phyloP scores from a whole-genome alignment of 2,797 vertebrate genomes.

The Lepus oiostolus region DNA sequence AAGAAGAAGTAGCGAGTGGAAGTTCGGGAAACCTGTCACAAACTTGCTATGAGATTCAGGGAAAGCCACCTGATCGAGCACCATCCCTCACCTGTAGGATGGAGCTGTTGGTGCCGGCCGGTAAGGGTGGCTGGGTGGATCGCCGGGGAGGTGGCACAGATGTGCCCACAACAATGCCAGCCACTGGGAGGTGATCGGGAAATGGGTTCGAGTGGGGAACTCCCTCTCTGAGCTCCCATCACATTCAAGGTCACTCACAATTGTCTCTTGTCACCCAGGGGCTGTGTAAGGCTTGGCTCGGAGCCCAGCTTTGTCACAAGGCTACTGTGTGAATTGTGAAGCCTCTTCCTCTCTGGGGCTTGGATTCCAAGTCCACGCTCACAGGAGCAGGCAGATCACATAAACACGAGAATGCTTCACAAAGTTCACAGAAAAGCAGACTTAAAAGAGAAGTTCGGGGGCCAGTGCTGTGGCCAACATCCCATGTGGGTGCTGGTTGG shows the following conservation, averaged over 20 bases:
- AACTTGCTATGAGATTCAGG: not conserved
- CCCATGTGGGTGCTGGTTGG: too few relatives aligned
- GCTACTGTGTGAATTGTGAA: not conserved
- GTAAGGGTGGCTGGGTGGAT: not conserved
- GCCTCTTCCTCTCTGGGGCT: not conserved
- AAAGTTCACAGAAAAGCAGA: too few relatives aligned
- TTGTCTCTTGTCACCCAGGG: not conserved
- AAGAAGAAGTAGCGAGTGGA: not conserved
- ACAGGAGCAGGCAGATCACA: not conserved
- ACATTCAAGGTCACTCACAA: not conserved
- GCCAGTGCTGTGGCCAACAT: too few relatives aligned
- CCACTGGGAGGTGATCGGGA: not conserved
- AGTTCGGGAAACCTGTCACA: not conserved
- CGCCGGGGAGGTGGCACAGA: not conserved
- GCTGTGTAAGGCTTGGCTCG: not conserved
- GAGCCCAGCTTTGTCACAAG: constrained; percentile 40
- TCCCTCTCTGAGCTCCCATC: constrained; percentile 28
- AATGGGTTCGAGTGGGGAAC: constrained; percentile 28
- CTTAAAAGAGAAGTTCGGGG: too few relatives aligned
- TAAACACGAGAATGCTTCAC: not conserved
- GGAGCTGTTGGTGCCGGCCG: not conserved
- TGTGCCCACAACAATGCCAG: not conserved
- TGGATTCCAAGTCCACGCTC: not conserved
- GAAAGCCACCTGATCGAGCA: not conserved
- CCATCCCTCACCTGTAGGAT: not conserved